Evolutionary conservation across 35 echinoderm and acorn worm species (phyloP).

Genomic region (Holothuria glaberrima): DNA sequence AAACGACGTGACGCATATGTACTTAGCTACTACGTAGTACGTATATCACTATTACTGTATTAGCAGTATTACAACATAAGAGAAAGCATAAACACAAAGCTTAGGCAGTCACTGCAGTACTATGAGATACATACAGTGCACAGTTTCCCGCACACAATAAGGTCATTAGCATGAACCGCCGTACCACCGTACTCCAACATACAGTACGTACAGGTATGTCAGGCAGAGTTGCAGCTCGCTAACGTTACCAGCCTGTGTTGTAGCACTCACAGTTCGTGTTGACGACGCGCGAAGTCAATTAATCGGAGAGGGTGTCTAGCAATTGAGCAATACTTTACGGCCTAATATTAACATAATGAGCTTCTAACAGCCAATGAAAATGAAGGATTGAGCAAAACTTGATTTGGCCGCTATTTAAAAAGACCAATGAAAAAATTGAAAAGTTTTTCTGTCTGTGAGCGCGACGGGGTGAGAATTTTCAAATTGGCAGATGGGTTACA

Average conservation of each 20-base stretch:
- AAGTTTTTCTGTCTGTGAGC: constrained; percentile 31
- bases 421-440: constrained; percentile 56
- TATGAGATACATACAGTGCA: constrained; percentile 8
- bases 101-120: background rate
- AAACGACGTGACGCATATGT: background rate
- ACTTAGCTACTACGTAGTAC: background rate
- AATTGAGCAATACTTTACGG: constrained; percentile 53
- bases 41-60: background rate
- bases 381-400: background rate
- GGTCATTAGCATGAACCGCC: constrained; percentile 63
- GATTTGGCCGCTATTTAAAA: constrained; percentile 49
- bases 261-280: constrained; percentile 17
- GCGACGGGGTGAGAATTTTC: constrained; percentile 15
- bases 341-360: constrained; percentile 52
- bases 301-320: constrained; percentile 29
- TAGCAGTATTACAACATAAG: background rate
- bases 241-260: background rate
- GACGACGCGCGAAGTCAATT: constrained; percentile 34
- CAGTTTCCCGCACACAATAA: constrained; percentile 25
- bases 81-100: no score
- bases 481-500: background rate
- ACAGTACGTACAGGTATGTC: background rate
- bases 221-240: no score
- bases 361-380: constrained; percentile 7
- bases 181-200: background rate